Evolutionary conservation across 2,797 vertebrate genomes (phyloP).

Genomic region (Scarus forsteni): DNA sequence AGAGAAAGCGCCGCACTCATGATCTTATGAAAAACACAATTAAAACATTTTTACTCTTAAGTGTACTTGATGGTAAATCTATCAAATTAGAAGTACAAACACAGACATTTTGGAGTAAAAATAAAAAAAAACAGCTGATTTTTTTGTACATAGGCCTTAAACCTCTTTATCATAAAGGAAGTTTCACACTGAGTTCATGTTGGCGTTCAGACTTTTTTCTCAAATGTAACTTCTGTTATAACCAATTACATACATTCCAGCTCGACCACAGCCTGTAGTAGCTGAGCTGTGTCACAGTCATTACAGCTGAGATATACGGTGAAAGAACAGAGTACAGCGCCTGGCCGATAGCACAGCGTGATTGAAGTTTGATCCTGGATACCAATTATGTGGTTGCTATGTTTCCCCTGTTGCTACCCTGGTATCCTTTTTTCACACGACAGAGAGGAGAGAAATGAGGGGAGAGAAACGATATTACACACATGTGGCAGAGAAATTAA

Average conservation of each 20-base stretch:
- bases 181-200: not conserved
- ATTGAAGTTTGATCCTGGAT: constrained; percentile 72
- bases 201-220: constrained; percentile 24
- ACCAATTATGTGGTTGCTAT: constrained; percentile 75
- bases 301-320: constrained; percentile 62
- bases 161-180: too few relatives aligned
- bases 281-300: constrained; percentile 58
- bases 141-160: too few relatives aligned
- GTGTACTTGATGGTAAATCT: not conserved
- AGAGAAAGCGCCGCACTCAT: too few relatives aligned
- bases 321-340: constrained; percentile 54
- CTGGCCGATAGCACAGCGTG: constrained; percentile 48
- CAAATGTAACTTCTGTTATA: constrained; percentile 55
- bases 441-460: constrained; percentile 31
- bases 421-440: constrained; percentile 69
- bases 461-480: constrained; percentile 39
- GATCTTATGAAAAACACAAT: not conserved
- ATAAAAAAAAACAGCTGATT: too few relatives aligned
- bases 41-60: not conserved
- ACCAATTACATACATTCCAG: constrained; percentile 65
- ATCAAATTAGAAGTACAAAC: not conserved
- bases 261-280: constrained; percentile 55
- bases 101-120: too few relatives aligned
- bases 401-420: constrained; percentile 72
- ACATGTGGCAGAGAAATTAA: constrained; percentile 29